Evolutionary conservation across 2,797 vertebrate species (phyloP).

Genomic region (Clarias platycephalus): DNA sequence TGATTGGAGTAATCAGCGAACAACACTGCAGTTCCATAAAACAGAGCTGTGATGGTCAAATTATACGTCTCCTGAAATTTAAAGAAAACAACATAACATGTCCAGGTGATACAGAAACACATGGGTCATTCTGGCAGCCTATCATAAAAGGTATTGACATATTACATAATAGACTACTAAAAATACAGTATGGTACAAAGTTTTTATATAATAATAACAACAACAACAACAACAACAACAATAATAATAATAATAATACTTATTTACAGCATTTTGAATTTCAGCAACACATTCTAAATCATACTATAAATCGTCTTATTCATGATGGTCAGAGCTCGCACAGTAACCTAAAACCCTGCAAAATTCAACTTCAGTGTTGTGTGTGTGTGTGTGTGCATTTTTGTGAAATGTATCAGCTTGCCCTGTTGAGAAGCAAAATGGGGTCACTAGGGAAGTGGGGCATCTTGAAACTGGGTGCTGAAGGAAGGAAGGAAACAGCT

Average conservation of each 20-base stretch:
- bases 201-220: background rate
- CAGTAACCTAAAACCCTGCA: background rate
- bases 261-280: background rate
- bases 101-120: background rate
- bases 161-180: background rate
- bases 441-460: background rate
- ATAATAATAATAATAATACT: background rate
- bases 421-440: background rate
- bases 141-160: background rate
- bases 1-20: conserved; percentile 56
- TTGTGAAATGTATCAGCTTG: conserved; percentile 27
- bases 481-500: conserved; percentile 28
- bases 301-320: background rate
- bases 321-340: background rate
- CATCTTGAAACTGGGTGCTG: conserved; percentile 15
- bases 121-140: background rate
- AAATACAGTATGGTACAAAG: background rate
- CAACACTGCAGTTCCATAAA: conserved; percentile 59
- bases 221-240: too few species aligned
- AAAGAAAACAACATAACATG: conserved; percentile 24
- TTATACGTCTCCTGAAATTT: conserved; percentile 60
- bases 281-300: background rate
- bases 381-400: background rate
- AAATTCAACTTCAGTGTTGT: background rate
- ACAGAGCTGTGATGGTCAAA: conserved; percentile 65